A percentile compares a stretch with the other conserved stretches of the same genome.
These are phyloP conservation scores for Andrena hattorfiana DNA, from an alignment of 2,888 invertebrate species.

Conservation along the genomic window DNA sequence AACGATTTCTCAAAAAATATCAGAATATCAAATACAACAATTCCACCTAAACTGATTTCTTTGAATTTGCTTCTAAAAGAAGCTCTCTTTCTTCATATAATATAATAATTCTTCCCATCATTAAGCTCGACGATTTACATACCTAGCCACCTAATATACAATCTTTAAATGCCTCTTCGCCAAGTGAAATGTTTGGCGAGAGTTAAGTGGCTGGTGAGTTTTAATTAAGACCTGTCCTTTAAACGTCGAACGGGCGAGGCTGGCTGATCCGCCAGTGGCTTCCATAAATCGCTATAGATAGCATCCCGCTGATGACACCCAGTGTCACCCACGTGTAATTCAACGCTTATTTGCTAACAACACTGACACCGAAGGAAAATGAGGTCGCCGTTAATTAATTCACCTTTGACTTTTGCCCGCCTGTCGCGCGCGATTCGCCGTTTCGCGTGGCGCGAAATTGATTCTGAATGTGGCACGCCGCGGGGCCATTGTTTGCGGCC, in stretches of 20 bases:
- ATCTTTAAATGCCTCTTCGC: not conserved
- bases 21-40: no score
- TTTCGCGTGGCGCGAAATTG: conserved; percentile 48
- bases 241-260: conserved; percentile 16
- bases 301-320: conserved; percentile 4
- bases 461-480: conserved; percentile 40
- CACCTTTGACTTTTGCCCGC: conserved; percentile 67
- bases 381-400: conserved; percentile 66
- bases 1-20: no score
- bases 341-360: conserved; percentile 39
- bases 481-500: conserved; percentile 28
- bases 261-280: conserved; percentile 14
- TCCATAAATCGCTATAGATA: conserved; percentile 20
- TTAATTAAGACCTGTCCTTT: not conserved
- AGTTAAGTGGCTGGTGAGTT: not conserved
- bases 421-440: conserved; percentile 35
- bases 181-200: not conserved
- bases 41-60: no score
- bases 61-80: no score
- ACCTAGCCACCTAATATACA: not conserved
- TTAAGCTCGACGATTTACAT: no score
- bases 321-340: conserved; percentile 34
- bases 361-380: conserved; percentile 44
- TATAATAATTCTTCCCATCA: no score
- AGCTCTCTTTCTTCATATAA: no score